These are phyloP conservation scores for Sphinx pinastri DNA, from an alignment of 2,888 invertebrate genomes.

Conservation along the genomic window DNA sequence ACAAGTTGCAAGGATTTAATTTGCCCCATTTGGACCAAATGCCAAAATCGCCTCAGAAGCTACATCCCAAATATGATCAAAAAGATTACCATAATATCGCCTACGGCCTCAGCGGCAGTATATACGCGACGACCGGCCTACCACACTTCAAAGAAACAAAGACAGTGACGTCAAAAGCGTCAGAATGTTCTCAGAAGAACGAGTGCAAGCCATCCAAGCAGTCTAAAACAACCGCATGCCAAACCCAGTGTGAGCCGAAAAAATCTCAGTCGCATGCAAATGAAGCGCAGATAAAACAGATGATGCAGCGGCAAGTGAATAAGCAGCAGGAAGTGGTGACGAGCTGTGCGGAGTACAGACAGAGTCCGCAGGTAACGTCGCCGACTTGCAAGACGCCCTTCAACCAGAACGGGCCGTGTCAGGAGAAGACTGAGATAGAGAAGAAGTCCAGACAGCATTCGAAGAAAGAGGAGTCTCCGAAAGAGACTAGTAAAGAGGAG, in stretches of 20 bases:
- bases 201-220: constrained; percentile 76
- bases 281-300: constrained; percentile 73
- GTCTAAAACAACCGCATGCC: constrained; percentile 74
- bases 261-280: constrained; percentile 61
- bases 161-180: constrained; percentile 62
- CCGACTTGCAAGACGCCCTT: constrained; percentile 68
- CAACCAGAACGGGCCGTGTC: constrained; percentile 71
- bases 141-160: constrained; percentile 78
- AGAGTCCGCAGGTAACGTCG: constrained; percentile 69
- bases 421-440: constrained; percentile 73
- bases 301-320: constrained; percentile 72
- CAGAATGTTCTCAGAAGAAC: constrained; percentile 71
- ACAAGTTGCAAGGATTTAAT: constrained; percentile 84
- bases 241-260: constrained; percentile 76
- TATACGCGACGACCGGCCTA: constrained; percentile 69
- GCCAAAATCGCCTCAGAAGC: constrained; percentile 85
- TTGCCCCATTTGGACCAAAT: constrained; percentile 83
- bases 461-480: constrained; percentile 75
- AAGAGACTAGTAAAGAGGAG: constrained; percentile 72
- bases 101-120: constrained; percentile 70
- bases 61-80: constrained; percentile 80
- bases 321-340: constrained; percentile 68
- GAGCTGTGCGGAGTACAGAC: constrained; percentile 72
- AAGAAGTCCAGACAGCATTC: constrained; percentile 68
- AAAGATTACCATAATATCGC: constrained; percentile 79